These are phyloP conservation scores for Champsocephalus gunnari DNA, from an alignment of 2,797 vertebrate genomes.

Conservation along the genomic window DNA sequence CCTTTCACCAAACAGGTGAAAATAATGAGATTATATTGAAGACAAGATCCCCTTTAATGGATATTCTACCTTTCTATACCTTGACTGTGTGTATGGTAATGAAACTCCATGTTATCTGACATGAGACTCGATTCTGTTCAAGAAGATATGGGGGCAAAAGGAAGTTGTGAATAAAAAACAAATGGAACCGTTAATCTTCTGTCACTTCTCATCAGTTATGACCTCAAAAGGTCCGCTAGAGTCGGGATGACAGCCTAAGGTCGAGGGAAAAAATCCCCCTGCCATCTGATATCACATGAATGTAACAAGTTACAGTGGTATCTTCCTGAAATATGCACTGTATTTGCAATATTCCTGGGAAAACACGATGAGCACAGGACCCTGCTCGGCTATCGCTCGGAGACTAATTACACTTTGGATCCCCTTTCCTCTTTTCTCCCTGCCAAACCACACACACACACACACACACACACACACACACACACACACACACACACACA, in stretches of 20 bases:
- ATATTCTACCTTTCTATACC: constrained; percentile 14
- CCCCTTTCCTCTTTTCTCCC: constrained; percentile 20
- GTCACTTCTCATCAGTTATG: constrained; percentile 28
- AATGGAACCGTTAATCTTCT: constrained; percentile 41
- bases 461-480: constrained; percentile 19
- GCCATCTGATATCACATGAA: constrained; percentile 37
- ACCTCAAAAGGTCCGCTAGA: constrained; percentile 38
- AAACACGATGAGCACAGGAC: constrained; percentile 38
- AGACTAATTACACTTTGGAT: constrained; percentile 66
- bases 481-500: constrained; percentile 14
- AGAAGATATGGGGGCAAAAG: constrained; percentile 29
- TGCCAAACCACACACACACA: constrained; percentile 40
- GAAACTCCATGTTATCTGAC: constrained; percentile 39
- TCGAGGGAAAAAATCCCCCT: not conserved
- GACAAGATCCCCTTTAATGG: constrained; percentile 13
- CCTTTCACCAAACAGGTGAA: constrained; percentile 56
- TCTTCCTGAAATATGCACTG: constrained; percentile 13
- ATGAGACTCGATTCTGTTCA: constrained; percentile 11
- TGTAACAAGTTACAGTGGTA: constrained; percentile 21
- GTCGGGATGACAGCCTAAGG: constrained; percentile 5
- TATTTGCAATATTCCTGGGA: constrained; percentile 33
- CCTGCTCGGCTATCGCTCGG: constrained; percentile 54
- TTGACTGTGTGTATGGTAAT: constrained; percentile 15
- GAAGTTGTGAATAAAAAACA: constrained; percentile 18
- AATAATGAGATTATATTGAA: constrained; percentile 35